phyloP scores from a whole-genome alignment of 1,140 invertebrate species.

The Thaumetopoea pityocampa region DNA sequence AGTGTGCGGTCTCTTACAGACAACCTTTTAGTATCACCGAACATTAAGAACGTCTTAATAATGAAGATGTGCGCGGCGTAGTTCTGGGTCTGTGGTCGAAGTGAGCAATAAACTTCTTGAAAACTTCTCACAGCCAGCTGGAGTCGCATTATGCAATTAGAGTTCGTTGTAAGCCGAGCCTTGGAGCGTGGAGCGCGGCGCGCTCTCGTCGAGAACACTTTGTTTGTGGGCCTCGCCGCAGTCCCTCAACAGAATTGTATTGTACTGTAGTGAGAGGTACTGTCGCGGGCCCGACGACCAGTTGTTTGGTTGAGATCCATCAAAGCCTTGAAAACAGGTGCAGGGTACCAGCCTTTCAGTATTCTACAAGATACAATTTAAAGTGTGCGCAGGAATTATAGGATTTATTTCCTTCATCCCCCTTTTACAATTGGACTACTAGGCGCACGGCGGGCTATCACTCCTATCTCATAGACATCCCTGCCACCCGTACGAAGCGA shows the following conservation, averaged over 20 bases:
- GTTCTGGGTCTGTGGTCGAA: constrained; percentile 6
- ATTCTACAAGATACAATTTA: no score
- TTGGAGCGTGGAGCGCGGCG: constrained; percentile 13
- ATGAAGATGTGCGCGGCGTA: constrained; percentile 4
- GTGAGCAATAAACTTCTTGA: constrained; percentile 11
- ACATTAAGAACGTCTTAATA: constrained; percentile 4
- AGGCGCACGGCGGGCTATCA: no score
- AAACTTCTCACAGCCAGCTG: constrained; percentile 9
- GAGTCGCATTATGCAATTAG: constrained; percentile 27
- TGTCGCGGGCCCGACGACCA: no score
- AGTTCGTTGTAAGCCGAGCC: constrained; percentile 22
- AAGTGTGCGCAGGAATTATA: no score
- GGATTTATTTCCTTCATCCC: no score
- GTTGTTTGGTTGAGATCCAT: no score
- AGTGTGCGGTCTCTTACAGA: not conserved
- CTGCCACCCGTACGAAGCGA: no score
- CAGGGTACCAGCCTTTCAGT: no score
- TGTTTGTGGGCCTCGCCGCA: constrained; percentile 17
- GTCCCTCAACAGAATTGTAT: constrained; percentile 21
- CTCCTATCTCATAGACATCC: no score
- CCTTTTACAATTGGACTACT: no score
- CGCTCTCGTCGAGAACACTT: constrained; percentile 21
- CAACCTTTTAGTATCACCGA: constrained; percentile 3
- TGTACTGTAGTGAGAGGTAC: constrained; percentile 8
- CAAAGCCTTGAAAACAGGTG: no score